Conservation (phyloP, 2,888 invertebrate genomes). For the Stenodera caucasica region DNA sequence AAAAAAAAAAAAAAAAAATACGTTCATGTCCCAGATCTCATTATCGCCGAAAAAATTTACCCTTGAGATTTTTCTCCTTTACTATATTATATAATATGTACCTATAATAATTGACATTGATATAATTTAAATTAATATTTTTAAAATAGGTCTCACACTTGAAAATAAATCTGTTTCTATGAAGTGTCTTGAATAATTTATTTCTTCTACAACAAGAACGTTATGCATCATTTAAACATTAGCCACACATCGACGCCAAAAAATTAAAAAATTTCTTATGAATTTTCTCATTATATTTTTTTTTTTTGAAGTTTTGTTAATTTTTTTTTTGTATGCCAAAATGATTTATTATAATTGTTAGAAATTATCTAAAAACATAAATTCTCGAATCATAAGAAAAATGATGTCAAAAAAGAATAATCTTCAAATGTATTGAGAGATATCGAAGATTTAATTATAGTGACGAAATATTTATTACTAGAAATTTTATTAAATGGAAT, state of each 20-base stretch:
- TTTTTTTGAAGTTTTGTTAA: conserved; percentile 3
- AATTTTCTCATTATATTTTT: conserved; percentile 8
- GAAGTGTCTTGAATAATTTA: not conserved
- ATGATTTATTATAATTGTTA: not conserved
- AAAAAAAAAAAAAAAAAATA: too few relatives aligned
- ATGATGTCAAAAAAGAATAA: not conserved
- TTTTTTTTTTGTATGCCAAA: conserved; percentile 2
- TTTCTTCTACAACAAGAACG: conserved; percentile 1
- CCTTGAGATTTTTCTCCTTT: too few relatives aligned
- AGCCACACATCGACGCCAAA: conserved; percentile 3
- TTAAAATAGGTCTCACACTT: not conserved
- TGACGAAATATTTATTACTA: conserved; percentile 4
- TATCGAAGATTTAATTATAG: not conserved
- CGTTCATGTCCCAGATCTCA: too few relatives aligned
- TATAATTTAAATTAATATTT: not conserved
- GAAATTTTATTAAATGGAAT: not conserved
- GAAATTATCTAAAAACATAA: conserved; percentile 7
- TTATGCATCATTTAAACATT: conserved; percentile 10
- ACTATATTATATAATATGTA: too few relatives aligned
- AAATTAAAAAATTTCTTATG: conserved; percentile 9
- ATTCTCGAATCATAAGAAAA: conserved; percentile 1
- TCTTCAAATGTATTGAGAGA: not conserved
- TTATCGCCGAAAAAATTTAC: too few relatives aligned
- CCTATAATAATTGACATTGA: conserved; percentile 4
- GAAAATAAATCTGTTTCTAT: not conserved